These are phyloP conservation scores for Drosophila sucinea DNA, from an alignment of 1,140 invertebrate genomes.

Conservation along the genomic window DNA sequence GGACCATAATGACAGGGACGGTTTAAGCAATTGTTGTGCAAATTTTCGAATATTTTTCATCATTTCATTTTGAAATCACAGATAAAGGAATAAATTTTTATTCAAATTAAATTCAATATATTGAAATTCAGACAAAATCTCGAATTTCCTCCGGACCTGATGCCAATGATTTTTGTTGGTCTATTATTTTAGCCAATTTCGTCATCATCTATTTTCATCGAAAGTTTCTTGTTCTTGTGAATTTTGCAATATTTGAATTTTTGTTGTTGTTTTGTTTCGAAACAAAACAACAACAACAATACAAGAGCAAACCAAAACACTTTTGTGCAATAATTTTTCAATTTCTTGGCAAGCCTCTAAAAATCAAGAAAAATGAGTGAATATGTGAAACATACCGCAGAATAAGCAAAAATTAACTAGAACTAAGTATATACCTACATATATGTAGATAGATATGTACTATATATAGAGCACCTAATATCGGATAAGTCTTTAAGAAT, in stretches of 20 bases:
- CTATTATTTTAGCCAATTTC: constrained; percentile 1
- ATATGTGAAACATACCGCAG: constrained; percentile 18
- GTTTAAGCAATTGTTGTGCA: not conserved
- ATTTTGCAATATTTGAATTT: not conserved
- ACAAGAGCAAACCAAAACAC: constrained; percentile 1
- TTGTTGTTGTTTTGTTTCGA: not conserved
- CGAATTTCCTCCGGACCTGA: not conserved
- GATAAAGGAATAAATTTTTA: too few species aligned
- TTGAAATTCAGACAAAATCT: not conserved
- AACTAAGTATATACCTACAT: constrained; percentile 13
- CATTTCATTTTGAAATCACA: too few species aligned
- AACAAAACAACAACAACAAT: not conserved
- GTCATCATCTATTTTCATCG: constrained; percentile 7
- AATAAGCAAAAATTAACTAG: constrained; percentile 22
- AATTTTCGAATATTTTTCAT: too few species aligned
- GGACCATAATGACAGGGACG: constrained; percentile 3
- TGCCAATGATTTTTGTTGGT: not conserved
- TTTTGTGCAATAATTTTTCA: constrained; percentile 10
- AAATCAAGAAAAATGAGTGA: constrained; percentile 1
- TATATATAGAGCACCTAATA: constrained; percentile 17
- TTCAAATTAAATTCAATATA: too few species aligned
- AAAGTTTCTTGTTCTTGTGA: not conserved
- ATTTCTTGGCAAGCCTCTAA: constrained; percentile 5
- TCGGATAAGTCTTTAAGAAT: constrained; percentile 50
- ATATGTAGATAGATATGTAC: constrained; percentile 3